Conservation (phyloP, 2,113 vertebrate species). For the Anoura caudifer region DNA sequence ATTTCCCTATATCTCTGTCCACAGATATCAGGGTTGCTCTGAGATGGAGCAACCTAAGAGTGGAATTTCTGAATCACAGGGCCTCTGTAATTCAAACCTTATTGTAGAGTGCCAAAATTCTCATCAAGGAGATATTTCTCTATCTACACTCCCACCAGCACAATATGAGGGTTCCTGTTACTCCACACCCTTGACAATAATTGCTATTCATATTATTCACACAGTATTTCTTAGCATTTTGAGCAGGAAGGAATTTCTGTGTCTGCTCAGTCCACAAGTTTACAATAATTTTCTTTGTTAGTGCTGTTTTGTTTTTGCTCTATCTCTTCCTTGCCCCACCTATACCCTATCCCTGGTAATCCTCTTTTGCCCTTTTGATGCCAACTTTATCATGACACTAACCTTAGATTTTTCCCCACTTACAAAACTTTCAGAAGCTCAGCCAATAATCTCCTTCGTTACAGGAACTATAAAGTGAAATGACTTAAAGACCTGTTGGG, state of each 20-base stretch:
- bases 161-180: background rate
- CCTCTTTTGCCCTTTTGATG: background rate
- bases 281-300: background rate
- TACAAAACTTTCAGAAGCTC: background rate
- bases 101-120: background rate
- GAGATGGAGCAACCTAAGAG: background rate
- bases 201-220: background rate
- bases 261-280: background rate
- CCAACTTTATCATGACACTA: background rate
- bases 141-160: background rate
- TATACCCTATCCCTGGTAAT: fast-evolving
- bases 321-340: background rate
- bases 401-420: background rate
- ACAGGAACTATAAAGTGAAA: background rate
- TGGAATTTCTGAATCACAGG: background rate
- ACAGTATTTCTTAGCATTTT: background rate
- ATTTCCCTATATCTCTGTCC: background rate
- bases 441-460: background rate
- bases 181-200: background rate
- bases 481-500: background rate
- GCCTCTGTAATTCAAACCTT: background rate
- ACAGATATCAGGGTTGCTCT: background rate
- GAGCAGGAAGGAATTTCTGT: background rate
- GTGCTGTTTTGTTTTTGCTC: background rate
- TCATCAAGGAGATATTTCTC: background rate